Evolutionary conservation across 1,140 invertebrate species (phyloP).

Genomic region (Octopus bimaculoides): DNA sequence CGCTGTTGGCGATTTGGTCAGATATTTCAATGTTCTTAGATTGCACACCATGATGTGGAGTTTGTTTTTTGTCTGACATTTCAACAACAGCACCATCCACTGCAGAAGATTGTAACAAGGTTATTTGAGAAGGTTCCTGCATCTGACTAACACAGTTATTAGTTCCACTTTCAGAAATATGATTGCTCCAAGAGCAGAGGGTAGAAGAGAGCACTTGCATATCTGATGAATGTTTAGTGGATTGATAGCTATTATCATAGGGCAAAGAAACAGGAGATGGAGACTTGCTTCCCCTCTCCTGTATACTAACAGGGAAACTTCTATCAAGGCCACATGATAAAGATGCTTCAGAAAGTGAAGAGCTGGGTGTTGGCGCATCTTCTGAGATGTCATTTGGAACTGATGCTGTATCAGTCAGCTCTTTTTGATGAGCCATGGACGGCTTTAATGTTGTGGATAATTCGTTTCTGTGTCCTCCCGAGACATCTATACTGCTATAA

Average conservation of each 20-base stretch:
- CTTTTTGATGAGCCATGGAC: conserved; percentile 1
- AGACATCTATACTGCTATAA: too few species aligned
- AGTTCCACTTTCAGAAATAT: too few species aligned
- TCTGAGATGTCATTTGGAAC: background rate
- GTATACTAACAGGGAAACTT: background rate
- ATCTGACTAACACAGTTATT: too few species aligned
- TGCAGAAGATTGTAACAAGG: too few species aligned
- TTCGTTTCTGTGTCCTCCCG: too few species aligned
- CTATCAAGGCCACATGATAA: conserved; percentile 4
- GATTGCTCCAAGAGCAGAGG: too few species aligned
- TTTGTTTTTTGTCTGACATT: too few species aligned
- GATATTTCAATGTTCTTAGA: too few species aligned
- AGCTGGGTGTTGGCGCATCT: background rate
- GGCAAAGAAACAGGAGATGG: background rate
- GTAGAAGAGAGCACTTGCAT: background rate
- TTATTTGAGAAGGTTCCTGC: too few species aligned
- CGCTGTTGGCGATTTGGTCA: too few species aligned
- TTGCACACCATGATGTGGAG: too few species aligned
- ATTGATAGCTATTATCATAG: background rate
- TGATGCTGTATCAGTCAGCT: background rate
- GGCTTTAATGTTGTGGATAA: background rate
- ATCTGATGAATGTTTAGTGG: background rate
- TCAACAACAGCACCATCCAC: too few species aligned
- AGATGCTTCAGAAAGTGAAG: conserved; percentile 1
- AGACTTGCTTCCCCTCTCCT: background rate